Evolutionary conservation across 2,888 invertebrate species (phyloP).

Genomic region (Synergus gifuensis): DNA sequence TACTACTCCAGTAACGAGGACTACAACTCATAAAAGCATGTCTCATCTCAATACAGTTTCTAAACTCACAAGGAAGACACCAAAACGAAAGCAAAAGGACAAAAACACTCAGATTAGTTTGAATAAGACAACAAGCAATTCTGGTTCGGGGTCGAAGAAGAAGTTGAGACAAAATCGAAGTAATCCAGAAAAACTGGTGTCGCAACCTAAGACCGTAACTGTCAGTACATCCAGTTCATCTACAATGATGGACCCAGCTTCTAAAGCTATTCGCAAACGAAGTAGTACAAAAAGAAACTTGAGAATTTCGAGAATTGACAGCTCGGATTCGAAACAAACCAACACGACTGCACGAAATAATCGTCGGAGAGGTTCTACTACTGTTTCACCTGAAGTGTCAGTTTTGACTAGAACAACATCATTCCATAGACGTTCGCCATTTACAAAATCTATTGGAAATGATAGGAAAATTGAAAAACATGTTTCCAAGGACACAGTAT

Average conservation of each 20-base stretch:
- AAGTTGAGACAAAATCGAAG: background rate
- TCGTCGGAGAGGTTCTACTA: no score
- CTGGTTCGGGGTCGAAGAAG: background rate
- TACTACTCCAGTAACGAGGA: background rate
- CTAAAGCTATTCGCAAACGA: no score
- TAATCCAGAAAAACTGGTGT: background rate
- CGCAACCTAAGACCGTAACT: background rate
- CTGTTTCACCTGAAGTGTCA: no score
- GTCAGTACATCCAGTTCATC: background rate
- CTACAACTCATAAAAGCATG: background rate
- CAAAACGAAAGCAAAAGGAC: background rate
- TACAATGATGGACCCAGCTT: background rate
- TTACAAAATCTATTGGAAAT: no score
- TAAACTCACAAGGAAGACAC: background rate
- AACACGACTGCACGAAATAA: no score
- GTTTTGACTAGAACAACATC: no score
- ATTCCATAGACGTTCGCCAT: no score
- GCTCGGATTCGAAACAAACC: no score
- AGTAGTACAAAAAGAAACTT: no score
- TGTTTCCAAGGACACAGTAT: no score
- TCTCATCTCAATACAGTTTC: background rate
- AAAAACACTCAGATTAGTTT: background rate
- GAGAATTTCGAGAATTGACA: no score
- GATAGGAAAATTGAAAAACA: no score
- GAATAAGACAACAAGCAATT: background rate